Conservation (phyloP, 2,113 vertebrate species). For the Ahaetulla prasina region DNA sequence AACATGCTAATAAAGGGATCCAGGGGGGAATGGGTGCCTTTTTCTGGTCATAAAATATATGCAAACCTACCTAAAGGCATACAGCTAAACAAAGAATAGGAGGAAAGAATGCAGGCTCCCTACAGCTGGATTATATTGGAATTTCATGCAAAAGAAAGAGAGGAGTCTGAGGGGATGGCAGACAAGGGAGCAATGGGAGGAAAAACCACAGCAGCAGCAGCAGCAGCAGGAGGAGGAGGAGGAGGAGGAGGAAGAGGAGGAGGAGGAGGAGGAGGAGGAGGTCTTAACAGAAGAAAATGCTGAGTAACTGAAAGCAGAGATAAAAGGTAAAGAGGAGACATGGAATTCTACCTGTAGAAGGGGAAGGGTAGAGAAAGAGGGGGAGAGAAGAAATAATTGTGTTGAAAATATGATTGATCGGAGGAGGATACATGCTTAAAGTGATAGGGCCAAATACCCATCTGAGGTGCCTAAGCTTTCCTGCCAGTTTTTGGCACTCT, state of each 20-base stretch:
- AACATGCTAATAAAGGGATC: not conserved
- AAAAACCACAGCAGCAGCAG: not conserved
- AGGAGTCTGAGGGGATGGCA: not conserved
- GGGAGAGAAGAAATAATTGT: not conserved
- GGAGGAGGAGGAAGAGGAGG: not conserved
- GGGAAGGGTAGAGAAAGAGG: not conserved
- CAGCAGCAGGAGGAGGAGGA: not conserved
- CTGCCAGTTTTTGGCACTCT: not conserved
- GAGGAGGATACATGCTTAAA: not conserved
- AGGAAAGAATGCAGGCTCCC: not conserved
- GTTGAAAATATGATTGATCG: not conserved
- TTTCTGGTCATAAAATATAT: not conserved
- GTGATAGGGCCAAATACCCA: not conserved
- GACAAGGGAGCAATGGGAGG: not conserved
- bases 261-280: not conserved
- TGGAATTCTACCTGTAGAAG: not conserved
- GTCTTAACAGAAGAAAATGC: not conserved
- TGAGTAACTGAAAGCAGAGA: not conserved
- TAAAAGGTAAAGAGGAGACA: not conserved
- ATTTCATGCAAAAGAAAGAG: not conserved
- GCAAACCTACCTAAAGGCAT: not conserved
- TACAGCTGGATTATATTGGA: not conserved
- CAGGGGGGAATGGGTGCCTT: not conserved
- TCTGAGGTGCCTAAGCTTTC: not conserved
- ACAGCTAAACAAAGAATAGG: not conserved